These are phyloP conservation scores for Drosophila silvestris DNA, from an alignment of 2,888 invertebrate genomes.

Conservation along the genomic window DNA sequence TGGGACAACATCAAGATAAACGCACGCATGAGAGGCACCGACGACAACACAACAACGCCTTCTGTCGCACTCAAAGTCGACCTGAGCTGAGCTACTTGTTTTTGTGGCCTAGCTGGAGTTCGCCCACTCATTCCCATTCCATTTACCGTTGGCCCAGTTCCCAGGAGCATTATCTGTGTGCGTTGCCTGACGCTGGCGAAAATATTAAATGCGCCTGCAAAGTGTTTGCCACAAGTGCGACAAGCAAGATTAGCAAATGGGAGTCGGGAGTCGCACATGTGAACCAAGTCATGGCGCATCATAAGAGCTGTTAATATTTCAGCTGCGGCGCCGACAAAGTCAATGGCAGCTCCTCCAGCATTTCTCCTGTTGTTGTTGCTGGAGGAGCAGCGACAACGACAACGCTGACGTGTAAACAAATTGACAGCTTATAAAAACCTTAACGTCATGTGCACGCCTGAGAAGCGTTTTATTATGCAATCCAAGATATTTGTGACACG, in stretches of 20 bases:
- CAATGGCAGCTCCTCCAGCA: slow-evolving; percentile 30
- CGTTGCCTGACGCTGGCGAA: slow-evolving; percentile 45
- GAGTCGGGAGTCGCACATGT: slow-evolving; percentile 27
- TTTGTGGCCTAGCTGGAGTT: slow-evolving; percentile 53
- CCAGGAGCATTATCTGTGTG: slow-evolving; percentile 73
- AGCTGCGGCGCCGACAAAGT: slow-evolving; percentile 59
- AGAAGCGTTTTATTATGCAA: slow-evolving; percentile 76
- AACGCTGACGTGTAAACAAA: slow-evolving; percentile 73
- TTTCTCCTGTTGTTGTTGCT: background rate
- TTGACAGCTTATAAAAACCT: slow-evolving; percentile 83
- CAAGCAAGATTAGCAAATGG: slow-evolving; percentile 29
- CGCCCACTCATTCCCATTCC: background rate
- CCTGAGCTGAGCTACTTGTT: slow-evolving; percentile 64
- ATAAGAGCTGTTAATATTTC: slow-evolving; percentile 73
- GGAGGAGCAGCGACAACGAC: slow-evolving; percentile 7
- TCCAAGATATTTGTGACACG: slow-evolving; percentile 70
- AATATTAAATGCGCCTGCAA: slow-evolving; percentile 72
- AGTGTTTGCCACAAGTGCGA: slow-evolving; percentile 55
- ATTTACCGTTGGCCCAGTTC: slow-evolving; percentile 47
- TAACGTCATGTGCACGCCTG: slow-evolving; percentile 67
- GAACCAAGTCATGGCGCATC: slow-evolving; percentile 54
- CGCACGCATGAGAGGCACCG: slow-evolving; percentile 61
- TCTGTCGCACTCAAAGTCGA: slow-evolving; percentile 38
- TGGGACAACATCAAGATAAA: slow-evolving; percentile 53
- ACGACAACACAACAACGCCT: slow-evolving; percentile 29